Conservation (phyloP, 2,888 invertebrate species). For the Halictus quadricinctus region DNA sequence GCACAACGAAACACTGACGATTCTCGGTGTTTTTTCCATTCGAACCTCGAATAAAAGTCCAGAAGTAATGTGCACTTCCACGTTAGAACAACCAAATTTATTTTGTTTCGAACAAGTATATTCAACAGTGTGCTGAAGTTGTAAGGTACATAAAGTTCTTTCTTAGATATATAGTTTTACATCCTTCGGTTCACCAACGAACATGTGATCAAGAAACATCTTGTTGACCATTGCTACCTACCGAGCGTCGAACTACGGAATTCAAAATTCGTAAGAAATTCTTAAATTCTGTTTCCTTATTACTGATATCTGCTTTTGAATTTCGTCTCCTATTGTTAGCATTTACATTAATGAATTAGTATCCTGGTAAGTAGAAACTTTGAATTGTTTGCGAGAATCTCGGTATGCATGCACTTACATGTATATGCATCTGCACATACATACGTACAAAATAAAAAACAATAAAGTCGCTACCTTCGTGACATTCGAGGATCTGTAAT, state of each 20-base stretch:
- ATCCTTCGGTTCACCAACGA: conserved; percentile 11
- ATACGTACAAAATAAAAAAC: conserved; percentile 22
- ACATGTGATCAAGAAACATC: conserved; percentile 15
- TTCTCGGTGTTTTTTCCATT: conserved; percentile 12
- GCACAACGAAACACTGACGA: not conserved
- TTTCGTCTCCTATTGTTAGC: not conserved
- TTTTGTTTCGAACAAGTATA: conserved; percentile 16
- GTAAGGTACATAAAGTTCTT: not conserved
- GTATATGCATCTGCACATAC: not conserved
- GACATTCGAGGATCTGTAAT: conserved; percentile 11
- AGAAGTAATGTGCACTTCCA: not conserved
- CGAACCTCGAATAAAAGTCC: conserved; percentile 8
- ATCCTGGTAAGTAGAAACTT: not conserved
- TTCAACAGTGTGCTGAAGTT: conserved; percentile 9
- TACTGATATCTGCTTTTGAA: not conserved
- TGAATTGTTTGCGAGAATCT: not conserved
- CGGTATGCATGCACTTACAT: not conserved
- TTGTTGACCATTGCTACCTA: conserved; percentile 28
- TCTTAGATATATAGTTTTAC: conserved; percentile 23
- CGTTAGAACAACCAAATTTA: conserved; percentile 9
- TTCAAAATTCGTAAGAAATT: not conserved
- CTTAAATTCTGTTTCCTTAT: not conserved
- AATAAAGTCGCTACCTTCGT: conserved; percentile 33
- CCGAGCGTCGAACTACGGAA: conserved; percentile 12
- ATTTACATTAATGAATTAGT: not conserved